Percentiles rank a stretch among this genome's conserved stretches.
phyloP scores from a whole-genome alignment of 2,888 invertebrate species.

The Trilocha varians region DNA sequence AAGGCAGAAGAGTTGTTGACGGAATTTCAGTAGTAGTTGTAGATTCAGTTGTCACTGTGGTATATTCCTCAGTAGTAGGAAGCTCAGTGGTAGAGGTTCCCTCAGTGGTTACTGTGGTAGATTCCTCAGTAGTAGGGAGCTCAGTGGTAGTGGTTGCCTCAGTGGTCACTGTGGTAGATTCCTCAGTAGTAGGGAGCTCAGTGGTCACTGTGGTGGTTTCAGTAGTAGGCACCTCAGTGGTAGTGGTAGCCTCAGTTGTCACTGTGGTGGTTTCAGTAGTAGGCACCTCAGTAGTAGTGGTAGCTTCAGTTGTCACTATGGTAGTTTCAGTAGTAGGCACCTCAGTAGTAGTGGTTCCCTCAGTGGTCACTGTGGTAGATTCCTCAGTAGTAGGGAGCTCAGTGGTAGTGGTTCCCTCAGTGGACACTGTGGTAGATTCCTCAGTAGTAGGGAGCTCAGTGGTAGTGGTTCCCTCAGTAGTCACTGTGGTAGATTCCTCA shows the following conservation, averaged over 20 bases:
- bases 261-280: slow-evolving; percentile 7
- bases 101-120: no score
- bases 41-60: no score
- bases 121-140: not conserved
- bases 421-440: no score
- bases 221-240: not conserved
- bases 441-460: not conserved
- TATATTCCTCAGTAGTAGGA: no score
- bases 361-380: no score
- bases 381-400: not conserved
- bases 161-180: no score
- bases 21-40: slow-evolving; percentile 2
- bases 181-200: not conserved
- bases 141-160: not conserved
- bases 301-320: no score
- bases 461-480: not conserved
- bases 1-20: slow-evolving; percentile 1
- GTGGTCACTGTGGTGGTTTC: not conserved
- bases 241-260: slow-evolving; percentile 3
- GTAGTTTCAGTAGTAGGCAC: no score
- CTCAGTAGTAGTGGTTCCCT: not conserved
- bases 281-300: not conserved
- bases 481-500: not conserved
- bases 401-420: not conserved
- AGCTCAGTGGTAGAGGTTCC: not conserved